These are phyloP conservation scores for Coreoperca whiteheadi DNA, from an alignment of 2,113 vertebrate genomes.

Conservation along the genomic window DNA sequence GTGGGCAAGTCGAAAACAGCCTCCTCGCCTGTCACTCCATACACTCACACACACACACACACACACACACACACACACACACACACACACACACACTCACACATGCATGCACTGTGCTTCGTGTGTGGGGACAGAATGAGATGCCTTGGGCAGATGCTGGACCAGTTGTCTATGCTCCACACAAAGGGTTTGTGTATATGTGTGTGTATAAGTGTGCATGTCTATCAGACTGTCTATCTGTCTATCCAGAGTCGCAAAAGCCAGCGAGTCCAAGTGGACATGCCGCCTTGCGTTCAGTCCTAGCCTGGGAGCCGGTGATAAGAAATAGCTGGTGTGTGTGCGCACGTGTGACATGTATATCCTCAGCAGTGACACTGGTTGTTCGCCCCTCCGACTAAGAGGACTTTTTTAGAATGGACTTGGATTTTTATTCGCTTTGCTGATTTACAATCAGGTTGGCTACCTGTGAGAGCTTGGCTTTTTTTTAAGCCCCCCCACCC, in stretches of 20 bases:
- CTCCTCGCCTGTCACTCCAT: conserved; percentile 72
- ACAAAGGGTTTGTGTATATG: conserved; percentile 33
- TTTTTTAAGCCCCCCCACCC: conserved; percentile 26
- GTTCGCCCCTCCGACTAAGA: conserved; percentile 19
- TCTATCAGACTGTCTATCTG: conserved; percentile 43
- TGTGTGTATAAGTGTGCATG: conserved; percentile 24
- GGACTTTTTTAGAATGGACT: conserved; percentile 17
- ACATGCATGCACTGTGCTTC: conserved; percentile 35
- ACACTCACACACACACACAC: conserved; percentile 31
- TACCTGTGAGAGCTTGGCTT: conserved; percentile 60
- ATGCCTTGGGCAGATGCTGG: conserved; percentile 71
- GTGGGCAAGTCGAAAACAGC: conserved; percentile 77
- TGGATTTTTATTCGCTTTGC: conserved; percentile 38
- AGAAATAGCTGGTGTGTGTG: conserved; percentile 61
- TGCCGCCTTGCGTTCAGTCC: conserved; percentile 68
- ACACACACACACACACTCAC: conserved; percentile 25
- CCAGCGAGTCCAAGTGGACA: conserved; percentile 70
- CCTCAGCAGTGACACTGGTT: conserved; percentile 39
- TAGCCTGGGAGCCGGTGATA: conserved; percentile 80
- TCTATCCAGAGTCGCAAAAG: conserved; percentile 47
- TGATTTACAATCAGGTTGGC: conserved; percentile 61
- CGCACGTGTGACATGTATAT: conserved; percentile 60
- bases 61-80: conserved; percentile 28
- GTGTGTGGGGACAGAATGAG: conserved; percentile 60
- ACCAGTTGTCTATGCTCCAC: conserved; percentile 63